Evolutionary conservation across 1,140 invertebrate species (phyloP).

Genomic region (Apis mellifera): Amel_HAv3.1 CM009932.2:1142001-1142500

Average conservation of each 20-base stretch:
- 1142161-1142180: background rate
- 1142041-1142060: too few species aligned
- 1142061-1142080: too few species aligned
- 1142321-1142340: conserved; percentile 21
- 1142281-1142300: background rate
- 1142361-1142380: background rate
- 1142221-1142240: background rate
- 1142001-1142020: too few species aligned
- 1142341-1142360: background rate
- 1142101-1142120: too few species aligned
- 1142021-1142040: too few species aligned
- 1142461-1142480: background rate
- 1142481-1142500: background rate
- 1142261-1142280: conserved; percentile 4
- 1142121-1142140: too few species aligned
- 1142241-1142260: conserved; percentile 9
- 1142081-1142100: too few species aligned
- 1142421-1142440: too few species aligned
- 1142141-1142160: background rate
- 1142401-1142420: background rate
- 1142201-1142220: background rate
- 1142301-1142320: background rate
- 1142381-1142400: background rate
- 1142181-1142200: background rate
- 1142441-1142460: background rate